Base-by-base conservation (phyloP, 2,797 vertebrate genomes). In the Clamator glandarius region DNA sequence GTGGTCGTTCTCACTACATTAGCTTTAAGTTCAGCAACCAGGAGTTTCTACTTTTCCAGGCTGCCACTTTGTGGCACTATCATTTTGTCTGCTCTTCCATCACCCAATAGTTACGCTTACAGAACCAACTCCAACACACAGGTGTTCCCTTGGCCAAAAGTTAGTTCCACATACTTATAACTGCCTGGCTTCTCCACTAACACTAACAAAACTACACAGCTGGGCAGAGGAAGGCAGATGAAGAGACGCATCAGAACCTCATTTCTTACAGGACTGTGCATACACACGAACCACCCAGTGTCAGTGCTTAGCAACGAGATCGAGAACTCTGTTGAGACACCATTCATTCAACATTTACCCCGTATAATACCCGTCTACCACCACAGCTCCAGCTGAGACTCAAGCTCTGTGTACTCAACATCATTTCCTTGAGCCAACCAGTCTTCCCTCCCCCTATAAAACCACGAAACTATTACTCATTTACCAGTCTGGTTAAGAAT, bases 391-490 rank as follows among this genome's bases (percentile, higher is more conserved):
- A 6, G 15, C 14, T 0, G 11, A 64, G 39, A 61, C 23, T 48
- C 26, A 48, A 24, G 55, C 48, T 80, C 72, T 44, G 72, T 7
- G 52, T 48, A 16, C 54, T 61, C 75, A 61, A 0, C 4, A 28
- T 39, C 57, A 64, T 52, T 84, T 83, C 80, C 78, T 8, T 41
- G 11, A 87, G 61, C 81, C 62, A 67, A 9, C 4, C 68, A 5
- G 16, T 7, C 41, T 17, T 50, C 50, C 68, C 64, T 83, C 42
- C 61, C 48, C 54, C 84, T 23, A 7, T 62, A 92, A 78, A 95
- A n/a, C 52, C 78, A 72, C 86, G 21, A 3, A 75, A 44, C 87
- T 84, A 92, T 95, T 95, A 96, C 89, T 96, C 90, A 94, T 95
- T 96, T 94, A 91, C 94, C 42, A 75, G 61, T 24, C 78, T 62